phyloP scores from a whole-genome alignment of 2,113 vertebrate species.

The Lamprotornis superbus region DNA sequence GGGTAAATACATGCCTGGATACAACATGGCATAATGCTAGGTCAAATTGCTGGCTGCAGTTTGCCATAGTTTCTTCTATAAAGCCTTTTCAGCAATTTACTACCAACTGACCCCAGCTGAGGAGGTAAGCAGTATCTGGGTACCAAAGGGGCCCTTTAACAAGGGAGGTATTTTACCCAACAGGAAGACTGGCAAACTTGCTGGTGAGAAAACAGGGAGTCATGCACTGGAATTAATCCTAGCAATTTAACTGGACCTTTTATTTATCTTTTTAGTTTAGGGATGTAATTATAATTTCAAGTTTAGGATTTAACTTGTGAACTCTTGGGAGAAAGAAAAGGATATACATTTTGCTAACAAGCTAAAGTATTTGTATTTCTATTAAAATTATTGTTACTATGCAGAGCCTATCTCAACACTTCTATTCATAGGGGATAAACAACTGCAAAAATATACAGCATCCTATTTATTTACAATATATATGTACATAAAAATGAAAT shows the following conservation, averaged over 20 bases:
- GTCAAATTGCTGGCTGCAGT: background rate
- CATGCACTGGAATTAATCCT: background rate
- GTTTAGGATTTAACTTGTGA: background rate
- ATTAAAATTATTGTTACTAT: constrained; percentile 63
- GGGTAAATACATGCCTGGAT: background rate
- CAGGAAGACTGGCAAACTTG: background rate
- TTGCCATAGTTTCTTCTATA: background rate
- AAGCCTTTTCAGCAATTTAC: background rate
- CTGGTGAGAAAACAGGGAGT: constrained; percentile 39
- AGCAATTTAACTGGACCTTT: constrained; percentile 1
- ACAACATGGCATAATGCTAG: background rate
- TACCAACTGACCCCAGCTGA: background rate
- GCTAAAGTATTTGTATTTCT: constrained; percentile 52
- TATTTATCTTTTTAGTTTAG: constrained; percentile 22
- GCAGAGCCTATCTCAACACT: constrained; percentile 57
- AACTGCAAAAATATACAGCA: constrained; percentile 85
- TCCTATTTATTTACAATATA: constrained; percentile 81
- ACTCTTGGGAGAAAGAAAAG: constrained; percentile 34
- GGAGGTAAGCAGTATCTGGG: background rate
- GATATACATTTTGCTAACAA: constrained; percentile 57
- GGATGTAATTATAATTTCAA: background rate
- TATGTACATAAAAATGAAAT: constrained; percentile 72
- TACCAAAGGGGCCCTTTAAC: background rate
- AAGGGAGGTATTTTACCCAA: background rate
- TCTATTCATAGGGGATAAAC: constrained; percentile 68